Evolutionary conservation across 2,888 invertebrate genomes (phyloP).

Genomic region (Oasisia sp.): DNA sequence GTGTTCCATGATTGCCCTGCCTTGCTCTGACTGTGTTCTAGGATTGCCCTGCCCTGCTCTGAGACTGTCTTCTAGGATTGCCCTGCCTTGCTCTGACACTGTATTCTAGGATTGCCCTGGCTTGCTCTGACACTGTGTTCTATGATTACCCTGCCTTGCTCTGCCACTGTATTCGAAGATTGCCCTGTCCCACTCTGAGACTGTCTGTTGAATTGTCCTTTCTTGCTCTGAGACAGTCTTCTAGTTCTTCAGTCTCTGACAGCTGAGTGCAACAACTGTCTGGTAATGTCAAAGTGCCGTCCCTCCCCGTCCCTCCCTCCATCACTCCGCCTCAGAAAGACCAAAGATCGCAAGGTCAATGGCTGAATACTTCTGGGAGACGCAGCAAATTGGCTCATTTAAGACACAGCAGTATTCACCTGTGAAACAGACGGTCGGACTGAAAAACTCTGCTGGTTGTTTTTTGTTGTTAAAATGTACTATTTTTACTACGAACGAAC

Average conservation of each 20-base stretch:
- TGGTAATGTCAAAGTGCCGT: not conserved
- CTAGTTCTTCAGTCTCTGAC: not conserved
- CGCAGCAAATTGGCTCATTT: not conserved
- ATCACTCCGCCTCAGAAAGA: not conserved
- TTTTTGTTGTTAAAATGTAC: not conserved
- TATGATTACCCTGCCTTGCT: no score
- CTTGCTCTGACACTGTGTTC: no score
- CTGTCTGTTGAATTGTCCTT: no score
- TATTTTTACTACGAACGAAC: not conserved
- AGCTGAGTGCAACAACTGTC: not conserved
- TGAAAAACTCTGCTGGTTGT: not conserved
- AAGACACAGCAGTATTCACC: not conserved
- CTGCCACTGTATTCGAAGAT: no score
- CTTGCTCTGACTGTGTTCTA: no score
- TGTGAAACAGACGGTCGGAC: not conserved
- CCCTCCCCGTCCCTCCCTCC: not conserved
- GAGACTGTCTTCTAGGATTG: no score
- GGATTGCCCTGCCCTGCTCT: no score
- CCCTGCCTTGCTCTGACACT: no score
- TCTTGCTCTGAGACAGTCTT: no score
- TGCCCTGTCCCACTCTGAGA: no score
- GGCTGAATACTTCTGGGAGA: conserved; percentile 10
- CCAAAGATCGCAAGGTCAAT: conserved; percentile 8
- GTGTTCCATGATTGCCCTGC: no score
- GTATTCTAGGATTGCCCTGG: no score